phyloP scores from a whole-genome alignment of 1,140 invertebrate genomes.

The Pantala flavescens region DNA sequence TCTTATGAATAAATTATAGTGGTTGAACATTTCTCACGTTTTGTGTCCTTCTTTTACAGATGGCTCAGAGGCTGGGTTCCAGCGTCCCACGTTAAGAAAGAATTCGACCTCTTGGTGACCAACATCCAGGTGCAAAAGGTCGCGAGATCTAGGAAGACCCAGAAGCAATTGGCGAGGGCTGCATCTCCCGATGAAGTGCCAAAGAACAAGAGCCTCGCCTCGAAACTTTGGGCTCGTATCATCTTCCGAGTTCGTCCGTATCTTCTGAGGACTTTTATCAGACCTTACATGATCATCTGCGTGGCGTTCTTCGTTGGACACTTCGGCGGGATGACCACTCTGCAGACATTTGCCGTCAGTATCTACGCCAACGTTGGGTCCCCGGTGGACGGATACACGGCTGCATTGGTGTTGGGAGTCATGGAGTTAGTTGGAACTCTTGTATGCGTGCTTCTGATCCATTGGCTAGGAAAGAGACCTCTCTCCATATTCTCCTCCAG shows the following conservation, averaged over 20 bases:
- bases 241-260: slow-evolving; percentile 29
- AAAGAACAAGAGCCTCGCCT: not conserved
- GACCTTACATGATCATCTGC: slow-evolving; percentile 50
- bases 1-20: too few species aligned
- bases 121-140: not conserved
- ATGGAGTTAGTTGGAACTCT: slow-evolving; percentile 51
- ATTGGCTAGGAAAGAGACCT: slow-evolving; percentile 56
- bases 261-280: slow-evolving; percentile 42
- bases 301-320: slow-evolving; percentile 55
- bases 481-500: slow-evolving; percentile 53
- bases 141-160: not conserved
- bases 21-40: too few species aligned
- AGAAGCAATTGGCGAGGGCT: slow-evolving; percentile 17
- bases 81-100: slow-evolving; percentile 39
- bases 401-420: slow-evolving; percentile 55
- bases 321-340: slow-evolving; percentile 57
- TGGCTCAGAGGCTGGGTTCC: slow-evolving; percentile 57
- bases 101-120: slow-evolving; percentile 41
- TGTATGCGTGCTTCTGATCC: slow-evolving; percentile 50
- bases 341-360: slow-evolving; percentile 59
- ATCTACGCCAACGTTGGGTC: slow-evolving; percentile 56
- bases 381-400: slow-evolving; percentile 59
- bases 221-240: not conserved
- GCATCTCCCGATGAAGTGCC: not conserved
- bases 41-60: slow-evolving; percentile 21